Evolutionary conservation across 2,888 invertebrate species (phyloP).

Genomic region (Callyntrura guangdongensis): DNA sequence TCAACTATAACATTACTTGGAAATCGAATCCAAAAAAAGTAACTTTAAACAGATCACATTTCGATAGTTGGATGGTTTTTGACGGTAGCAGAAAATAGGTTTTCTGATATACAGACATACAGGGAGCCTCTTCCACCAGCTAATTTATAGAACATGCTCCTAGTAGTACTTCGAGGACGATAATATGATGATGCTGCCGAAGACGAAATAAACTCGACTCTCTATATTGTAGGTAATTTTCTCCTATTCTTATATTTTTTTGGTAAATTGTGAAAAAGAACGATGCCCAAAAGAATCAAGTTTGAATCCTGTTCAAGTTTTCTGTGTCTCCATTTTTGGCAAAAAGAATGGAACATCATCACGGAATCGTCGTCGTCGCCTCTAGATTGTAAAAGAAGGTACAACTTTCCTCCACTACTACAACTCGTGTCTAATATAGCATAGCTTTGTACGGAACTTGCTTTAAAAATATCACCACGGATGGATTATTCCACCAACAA

Average conservation of each 20-base stretch:
- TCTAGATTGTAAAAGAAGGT: conserved; percentile 34
- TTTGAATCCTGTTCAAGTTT: conserved; percentile 23
- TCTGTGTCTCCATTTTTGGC: conserved; percentile 41
- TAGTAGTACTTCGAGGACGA: not conserved
- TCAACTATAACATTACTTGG: too few relatives aligned
- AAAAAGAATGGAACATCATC: conserved; percentile 66
- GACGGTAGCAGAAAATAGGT: too few relatives aligned
- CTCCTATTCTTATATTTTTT: not conserved
- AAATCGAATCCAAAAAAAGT: too few relatives aligned
- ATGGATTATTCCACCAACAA: conserved; percentile 58
- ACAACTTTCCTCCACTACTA: not conserved
- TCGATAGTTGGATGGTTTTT: too few relatives aligned
- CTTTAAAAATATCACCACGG: conserved; percentile 56
- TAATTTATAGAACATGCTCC: not conserved
- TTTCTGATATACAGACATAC: too few relatives aligned
- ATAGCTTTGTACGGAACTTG: conserved; percentile 1
- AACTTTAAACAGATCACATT: too few relatives aligned
- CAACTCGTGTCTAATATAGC: conserved; percentile 32
- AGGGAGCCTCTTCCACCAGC: not conserved
- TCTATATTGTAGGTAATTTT: not conserved
- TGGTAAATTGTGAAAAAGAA: not conserved
- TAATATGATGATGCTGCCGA: conserved; percentile 9
- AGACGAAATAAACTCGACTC: not conserved
- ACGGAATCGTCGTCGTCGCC: conserved; percentile 37
- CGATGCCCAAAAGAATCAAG: conserved; percentile 26